Base-by-base conservation (phyloP, 2,888 invertebrate species). In the Sphaerophoria rueppellii region DNA sequence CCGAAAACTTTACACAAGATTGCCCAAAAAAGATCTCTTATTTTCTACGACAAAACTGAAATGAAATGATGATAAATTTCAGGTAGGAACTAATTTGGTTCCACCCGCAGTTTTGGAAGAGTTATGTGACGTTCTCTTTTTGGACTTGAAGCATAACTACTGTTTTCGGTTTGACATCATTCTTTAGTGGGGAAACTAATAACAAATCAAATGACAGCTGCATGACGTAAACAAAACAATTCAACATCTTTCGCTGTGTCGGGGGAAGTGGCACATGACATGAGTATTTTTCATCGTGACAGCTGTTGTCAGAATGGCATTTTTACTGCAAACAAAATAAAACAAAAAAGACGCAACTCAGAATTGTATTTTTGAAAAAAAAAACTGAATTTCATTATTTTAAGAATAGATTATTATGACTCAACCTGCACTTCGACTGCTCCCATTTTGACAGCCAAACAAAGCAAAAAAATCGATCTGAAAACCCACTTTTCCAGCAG, bases 221-320 rank as follows among this genome's bases (percentile, higher is more conserved):
- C 24, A 9, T 43, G 43, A 43, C 9, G 43, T 43, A 4, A 43
- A 43, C 4, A 12, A 11, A 9, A 43, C 12, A 43, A 40, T 40
- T 40, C 40, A 40, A 40, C 9, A 7, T 40, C 6, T 40, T 40
- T 40, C 4, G 0, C 4, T 40, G 6, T 40, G 6, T 40, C 6
- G 9, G 9, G 34, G 4, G 6, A 40, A 34, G 7, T 65, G 11
- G 55, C 32, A 73, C 24, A 69, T 61, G 43, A 43, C 54, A 60
- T 34, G 37, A 32, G 61, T 16, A 52, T 63, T 55, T 55, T 11
- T 48, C 16, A 7, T 7, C 16, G 0, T 52, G 75, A 69, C 69
- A 75, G 67, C 40, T 60, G 67, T n/a, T 34, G 46, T 6, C 54
- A 54, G 2, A 54, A 32, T 54, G 54, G 43, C 6, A 43, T 43